Conservation (phyloP, 2,113 vertebrate genomes). For the Sardina pilchardus region DNA sequence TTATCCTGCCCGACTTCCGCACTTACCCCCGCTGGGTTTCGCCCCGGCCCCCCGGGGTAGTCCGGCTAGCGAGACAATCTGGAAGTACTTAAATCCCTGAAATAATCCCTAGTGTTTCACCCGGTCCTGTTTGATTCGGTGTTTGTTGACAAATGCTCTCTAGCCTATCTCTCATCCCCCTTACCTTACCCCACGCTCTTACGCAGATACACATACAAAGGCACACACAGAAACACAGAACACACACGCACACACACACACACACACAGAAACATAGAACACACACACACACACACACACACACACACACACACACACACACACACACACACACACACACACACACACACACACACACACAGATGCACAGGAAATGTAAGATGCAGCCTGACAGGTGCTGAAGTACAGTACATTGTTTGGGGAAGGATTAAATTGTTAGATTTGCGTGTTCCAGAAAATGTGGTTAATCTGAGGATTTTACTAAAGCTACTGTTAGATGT, state of each 20-base stretch:
- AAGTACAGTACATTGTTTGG: conserved; percentile 1
- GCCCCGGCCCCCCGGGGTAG: not conserved
- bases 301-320: not conserved
- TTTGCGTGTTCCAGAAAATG: not conserved
- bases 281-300: not conserved
- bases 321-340: conserved; percentile 2
- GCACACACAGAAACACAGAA: no score
- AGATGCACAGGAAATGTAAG: not conserved
- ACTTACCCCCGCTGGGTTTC: not conserved
- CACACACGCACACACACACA: not conserved
- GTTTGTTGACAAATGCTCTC: not conserved
- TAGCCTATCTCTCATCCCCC: not conserved
- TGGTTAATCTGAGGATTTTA: not conserved
- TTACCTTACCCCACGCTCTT: not conserved
- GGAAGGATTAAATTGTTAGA: not conserved
- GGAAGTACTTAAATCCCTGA: not conserved
- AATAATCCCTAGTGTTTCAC: conserved; percentile 2
- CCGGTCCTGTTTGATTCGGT: not conserved
- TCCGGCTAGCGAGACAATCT: not conserved
- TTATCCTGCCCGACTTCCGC: conserved; percentile 9
- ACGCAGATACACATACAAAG: no score
- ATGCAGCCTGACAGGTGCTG: not conserved
- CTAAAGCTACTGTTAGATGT: not conserved
- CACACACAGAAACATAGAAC: no score
- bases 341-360: not conserved